These are phyloP conservation scores for Elegia similella DNA, from an alignment of 2,888 invertebrate species.

Conservation along the genomic window DNA sequence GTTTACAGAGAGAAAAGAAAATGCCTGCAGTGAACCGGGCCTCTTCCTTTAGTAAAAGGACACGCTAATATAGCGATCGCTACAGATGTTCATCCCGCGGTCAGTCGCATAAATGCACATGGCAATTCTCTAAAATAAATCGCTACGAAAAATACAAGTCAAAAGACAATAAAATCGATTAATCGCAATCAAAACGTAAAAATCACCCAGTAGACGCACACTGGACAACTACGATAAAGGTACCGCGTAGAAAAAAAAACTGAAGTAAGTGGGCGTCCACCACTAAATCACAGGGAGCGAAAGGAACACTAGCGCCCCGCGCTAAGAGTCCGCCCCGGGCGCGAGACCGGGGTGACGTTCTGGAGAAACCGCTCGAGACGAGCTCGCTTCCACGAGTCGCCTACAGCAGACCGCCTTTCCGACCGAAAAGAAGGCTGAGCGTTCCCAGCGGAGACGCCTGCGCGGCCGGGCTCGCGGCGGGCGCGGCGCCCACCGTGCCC, in stretches of 20 bases:
- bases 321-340: not conserved
- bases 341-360: not conserved
- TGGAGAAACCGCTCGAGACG: constrained; percentile 23
- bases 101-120: constrained; percentile 66
- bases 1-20: constrained; percentile 43
- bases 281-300: constrained; percentile 47
- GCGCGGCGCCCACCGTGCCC: constrained; percentile 48
- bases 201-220: constrained; percentile 27
- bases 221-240: constrained; percentile 26
- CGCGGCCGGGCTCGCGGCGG: constrained; percentile 45
- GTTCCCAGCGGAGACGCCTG: constrained; percentile 84
- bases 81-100: constrained; percentile 26
- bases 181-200: constrained; percentile 47
- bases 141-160: constrained; percentile 58
- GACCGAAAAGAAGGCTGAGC: constrained; percentile 90
- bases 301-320: constrained; percentile 31
- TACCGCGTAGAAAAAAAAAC: constrained; percentile 35
- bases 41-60: constrained; percentile 23
- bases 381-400: constrained; percentile 17
- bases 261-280: constrained; percentile 32
- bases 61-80: constrained; percentile 21
- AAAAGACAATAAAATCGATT: constrained; percentile 53
- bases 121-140: constrained; percentile 44
- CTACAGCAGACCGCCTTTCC: constrained; percentile 90
- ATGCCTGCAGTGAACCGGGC: constrained; percentile 30